Percentiles rank a stretch among this genome's conserved stretches.
These are phyloP conservation scores for Hanleya hanleyi DNA, from an alignment of 2,888 invertebrate species.

Conservation along the genomic window DNA sequence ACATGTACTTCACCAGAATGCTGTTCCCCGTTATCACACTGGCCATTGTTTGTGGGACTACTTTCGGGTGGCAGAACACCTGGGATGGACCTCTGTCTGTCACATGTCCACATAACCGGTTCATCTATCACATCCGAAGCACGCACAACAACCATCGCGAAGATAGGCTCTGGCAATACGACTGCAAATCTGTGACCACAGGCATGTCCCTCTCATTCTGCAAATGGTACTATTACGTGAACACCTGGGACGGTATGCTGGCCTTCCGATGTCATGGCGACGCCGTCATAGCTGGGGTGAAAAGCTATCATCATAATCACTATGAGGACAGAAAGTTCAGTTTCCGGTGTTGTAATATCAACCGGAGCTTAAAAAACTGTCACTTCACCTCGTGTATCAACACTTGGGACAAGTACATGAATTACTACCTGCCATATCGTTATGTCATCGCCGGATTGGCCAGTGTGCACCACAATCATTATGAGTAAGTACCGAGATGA, in stretches of 20 bases:
- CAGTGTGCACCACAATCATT: not conserved
- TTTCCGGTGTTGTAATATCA: conserved; percentile 31
- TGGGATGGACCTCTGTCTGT: not conserved
- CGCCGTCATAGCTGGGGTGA: conserved; percentile 22
- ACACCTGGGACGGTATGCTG: conserved; percentile 23
- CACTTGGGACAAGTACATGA: not conserved
- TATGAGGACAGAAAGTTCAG: conserved; percentile 30
- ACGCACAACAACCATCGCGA: not conserved
- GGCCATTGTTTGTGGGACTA: no score
- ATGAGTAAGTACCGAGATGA: not conserved
- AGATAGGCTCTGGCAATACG: not conserved
- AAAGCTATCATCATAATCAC: conserved; percentile 27
- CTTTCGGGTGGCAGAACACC: not conserved
- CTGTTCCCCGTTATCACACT: no score
- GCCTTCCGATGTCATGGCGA: conserved; percentile 31
- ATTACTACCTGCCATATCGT: not conserved
- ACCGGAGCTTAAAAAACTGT: conserved; percentile 16
- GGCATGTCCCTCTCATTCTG: not conserved
- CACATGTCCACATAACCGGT: not conserved
- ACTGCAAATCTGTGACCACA: not conserved
- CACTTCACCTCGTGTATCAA: not conserved
- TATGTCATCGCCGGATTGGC: not conserved
- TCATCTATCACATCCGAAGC: not conserved
- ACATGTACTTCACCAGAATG: no score
- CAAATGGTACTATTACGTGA: not conserved